Evolutionary conservation across 2,888 invertebrate species (phyloP).

Genomic region (Oasisia sp.): DNA sequence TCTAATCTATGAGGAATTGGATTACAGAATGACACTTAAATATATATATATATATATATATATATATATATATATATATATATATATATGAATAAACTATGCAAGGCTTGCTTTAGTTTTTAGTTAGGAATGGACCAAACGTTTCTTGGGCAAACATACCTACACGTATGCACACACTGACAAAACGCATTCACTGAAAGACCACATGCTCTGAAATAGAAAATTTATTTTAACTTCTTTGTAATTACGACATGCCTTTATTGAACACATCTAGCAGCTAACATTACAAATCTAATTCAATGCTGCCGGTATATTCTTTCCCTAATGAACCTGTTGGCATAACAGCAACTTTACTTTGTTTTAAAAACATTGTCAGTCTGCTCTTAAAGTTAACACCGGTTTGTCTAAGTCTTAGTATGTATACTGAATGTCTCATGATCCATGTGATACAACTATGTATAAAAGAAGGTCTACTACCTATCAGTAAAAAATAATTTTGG

Average conservation of each 20-base stretch:
- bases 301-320: background rate
- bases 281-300: background rate
- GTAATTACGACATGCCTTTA: background rate
- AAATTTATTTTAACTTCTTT: background rate
- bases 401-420: background rate
- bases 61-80: no score
- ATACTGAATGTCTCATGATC: background rate
- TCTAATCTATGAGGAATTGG: no score
- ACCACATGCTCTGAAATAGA: background rate
- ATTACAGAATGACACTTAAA: no score
- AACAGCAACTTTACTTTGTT: background rate
- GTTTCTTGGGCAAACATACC: no score
- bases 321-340: background rate
- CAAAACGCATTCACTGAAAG: background rate
- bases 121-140: no score
- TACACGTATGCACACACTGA: background rate
- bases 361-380: background rate
- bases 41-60: no score
- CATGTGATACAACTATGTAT: background rate
- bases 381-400: background rate
- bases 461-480: background rate
- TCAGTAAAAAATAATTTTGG: background rate
- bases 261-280: slow-evolving; percentile 5
- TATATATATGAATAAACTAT: no score
- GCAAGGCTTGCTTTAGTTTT: no score